phyloP scores from a whole-genome alignment of 2,797 vertebrate genomes.

The Holocentrus rufus region DNA sequence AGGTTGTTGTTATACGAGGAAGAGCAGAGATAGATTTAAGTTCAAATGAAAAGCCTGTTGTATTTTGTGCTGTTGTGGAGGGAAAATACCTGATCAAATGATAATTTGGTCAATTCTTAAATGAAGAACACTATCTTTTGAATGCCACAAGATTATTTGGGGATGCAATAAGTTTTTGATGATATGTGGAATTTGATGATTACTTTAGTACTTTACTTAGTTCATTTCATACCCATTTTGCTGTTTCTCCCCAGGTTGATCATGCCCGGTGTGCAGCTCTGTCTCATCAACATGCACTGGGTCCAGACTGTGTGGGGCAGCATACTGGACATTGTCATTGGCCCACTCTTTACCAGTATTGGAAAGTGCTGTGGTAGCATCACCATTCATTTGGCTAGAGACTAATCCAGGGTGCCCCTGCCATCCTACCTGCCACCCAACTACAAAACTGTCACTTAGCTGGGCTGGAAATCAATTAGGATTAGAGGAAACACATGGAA shows the following conservation, averaged over 20 bases:
- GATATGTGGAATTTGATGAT: background rate
- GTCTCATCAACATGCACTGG: constrained; percentile 76
- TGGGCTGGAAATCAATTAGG: background rate
- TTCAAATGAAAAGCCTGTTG: background rate
- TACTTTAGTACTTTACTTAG: background rate
- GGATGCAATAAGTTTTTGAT: too few species aligned
- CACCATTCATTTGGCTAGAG: constrained; percentile 51
- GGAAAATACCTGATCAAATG: background rate
- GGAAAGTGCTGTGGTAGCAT: constrained; percentile 68
- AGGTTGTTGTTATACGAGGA: constrained; percentile 21
- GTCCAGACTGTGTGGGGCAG: constrained; percentile 72
- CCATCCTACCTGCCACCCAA: background rate
- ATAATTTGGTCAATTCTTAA: background rate
- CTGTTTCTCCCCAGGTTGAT: constrained; percentile 67
- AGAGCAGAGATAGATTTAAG: constrained; percentile 1
- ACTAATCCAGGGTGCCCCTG: constrained; percentile 19
- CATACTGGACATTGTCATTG: constrained; percentile 69
- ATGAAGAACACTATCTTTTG: too few species aligned
- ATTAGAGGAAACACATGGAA: background rate
- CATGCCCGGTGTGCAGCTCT: constrained; percentile 71
- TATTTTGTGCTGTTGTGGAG: background rate
- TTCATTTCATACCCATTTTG: constrained; percentile 16
- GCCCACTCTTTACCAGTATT: constrained; percentile 65
- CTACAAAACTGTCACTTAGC: background rate
- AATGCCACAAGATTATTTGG: too few species aligned